A percentile compares a stretch with the other conserved stretches of the same genome.
phyloP scores from a whole-genome alignment of 2,797 vertebrate genomes.

The Manis pentadactyla region DNA sequence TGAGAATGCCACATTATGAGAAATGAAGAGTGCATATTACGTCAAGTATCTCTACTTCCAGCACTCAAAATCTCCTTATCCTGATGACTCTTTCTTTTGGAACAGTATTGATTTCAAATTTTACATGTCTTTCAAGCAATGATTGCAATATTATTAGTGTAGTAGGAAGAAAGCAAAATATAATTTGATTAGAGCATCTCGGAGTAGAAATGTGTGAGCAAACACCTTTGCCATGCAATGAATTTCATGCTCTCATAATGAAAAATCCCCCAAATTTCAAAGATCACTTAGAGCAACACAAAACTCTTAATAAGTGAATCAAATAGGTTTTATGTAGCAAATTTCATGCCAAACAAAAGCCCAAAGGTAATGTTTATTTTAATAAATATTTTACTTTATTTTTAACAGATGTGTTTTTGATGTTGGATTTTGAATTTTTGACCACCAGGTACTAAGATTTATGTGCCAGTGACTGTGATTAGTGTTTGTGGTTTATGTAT shows the following conservation, averaged over 20 bases:
- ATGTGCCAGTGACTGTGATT: neutral
- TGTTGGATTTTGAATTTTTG: neutral
- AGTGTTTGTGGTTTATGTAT: neutral
- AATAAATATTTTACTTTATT: slow-evolving; percentile 36
- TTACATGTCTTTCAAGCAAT: neutral
- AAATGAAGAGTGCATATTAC: neutral
- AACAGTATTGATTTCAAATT: slow-evolving; percentile 11
- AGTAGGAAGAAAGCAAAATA: neutral
- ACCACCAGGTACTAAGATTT: neutral
- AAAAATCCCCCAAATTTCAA: neutral
- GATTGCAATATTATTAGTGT: neutral
- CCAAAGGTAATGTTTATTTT: neutral
- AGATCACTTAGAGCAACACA: neutral
- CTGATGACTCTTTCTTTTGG: neutral
- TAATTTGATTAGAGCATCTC: neutral
- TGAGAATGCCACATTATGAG: neutral
- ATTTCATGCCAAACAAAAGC: neutral
- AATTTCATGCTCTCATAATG: neutral
- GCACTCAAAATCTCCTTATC: neutral
- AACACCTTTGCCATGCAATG: neutral
- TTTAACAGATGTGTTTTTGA: neutral
- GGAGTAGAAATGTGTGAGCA: neutral
- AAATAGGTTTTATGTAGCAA: neutral
- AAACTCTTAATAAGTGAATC: neutral
- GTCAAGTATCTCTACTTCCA: neutral